phyloP scores from a whole-genome alignment of 2,888 invertebrate species.

The Incurvaria masculella region DNA sequence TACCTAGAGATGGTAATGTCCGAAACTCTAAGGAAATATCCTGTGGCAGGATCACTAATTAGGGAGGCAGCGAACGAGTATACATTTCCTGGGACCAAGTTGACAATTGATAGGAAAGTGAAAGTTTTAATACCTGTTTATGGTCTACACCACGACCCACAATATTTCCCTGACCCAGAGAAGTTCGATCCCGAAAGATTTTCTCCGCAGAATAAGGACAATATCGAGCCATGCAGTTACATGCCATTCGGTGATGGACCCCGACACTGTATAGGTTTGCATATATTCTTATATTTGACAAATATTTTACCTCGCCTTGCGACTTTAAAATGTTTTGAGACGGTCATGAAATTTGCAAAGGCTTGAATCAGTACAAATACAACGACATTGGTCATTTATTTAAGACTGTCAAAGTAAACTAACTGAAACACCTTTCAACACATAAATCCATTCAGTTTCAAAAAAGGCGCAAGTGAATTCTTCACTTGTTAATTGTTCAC shows the following conservation, averaged over 20 bases:
- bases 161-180: slow-evolving; percentile 23
- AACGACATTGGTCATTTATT: no score
- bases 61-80: slow-evolving; percentile 22
- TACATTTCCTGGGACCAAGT: slow-evolving; percentile 21
- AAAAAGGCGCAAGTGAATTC: no score
- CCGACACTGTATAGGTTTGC: slow-evolving; percentile 7
- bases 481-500: no score
- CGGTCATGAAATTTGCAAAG: no score
- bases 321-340: no score
- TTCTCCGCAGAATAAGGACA: slow-evolving; percentile 26
- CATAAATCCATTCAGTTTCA: no score
- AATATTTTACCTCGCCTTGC: no score
- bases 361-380: no score
- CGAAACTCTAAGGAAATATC: slow-evolving; percentile 33
- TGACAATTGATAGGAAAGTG: slow-evolving; percentile 22
- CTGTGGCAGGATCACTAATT: slow-evolving; percentile 24
- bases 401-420: no score
- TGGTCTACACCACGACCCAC: slow-evolving; percentile 19
- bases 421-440: no score
- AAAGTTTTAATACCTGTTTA: slow-evolving; percentile 17
- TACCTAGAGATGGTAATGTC: slow-evolving; percentile 23
- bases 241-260: slow-evolving; percentile 16
- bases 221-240: slow-evolving; percentile 28
- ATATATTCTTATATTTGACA: background rate
- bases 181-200: slow-evolving; percentile 35